These are phyloP conservation scores for Pristis pectinata DNA, from an alignment of 2,797 vertebrate species.

Conservation along the genomic window DNA sequence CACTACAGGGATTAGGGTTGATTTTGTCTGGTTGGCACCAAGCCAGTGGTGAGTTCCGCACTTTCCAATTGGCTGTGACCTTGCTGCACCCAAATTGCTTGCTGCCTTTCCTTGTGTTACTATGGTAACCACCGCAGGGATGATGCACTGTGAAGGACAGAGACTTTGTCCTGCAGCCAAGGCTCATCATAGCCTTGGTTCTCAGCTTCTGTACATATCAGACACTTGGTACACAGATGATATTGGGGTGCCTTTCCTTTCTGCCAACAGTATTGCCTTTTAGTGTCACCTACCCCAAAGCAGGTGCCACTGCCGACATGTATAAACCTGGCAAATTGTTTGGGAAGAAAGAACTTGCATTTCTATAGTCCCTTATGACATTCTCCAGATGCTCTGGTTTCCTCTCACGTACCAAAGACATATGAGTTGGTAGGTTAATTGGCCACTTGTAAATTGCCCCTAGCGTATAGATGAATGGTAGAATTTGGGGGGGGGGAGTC, in stretches of 20 bases:
- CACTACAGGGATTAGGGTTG: not conserved
- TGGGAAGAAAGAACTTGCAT: too few relatives aligned
- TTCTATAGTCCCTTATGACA: too few relatives aligned
- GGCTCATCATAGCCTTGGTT: too few relatives aligned
- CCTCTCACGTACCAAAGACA: too few relatives aligned
- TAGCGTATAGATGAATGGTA: too few relatives aligned
- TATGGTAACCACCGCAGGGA: not conserved
- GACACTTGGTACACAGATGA: too few relatives aligned
- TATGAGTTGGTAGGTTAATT: too few relatives aligned
- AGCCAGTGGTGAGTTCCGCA: not conserved
- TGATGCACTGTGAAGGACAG: not conserved
- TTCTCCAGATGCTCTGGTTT: too few relatives aligned
- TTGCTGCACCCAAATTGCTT: not conserved
- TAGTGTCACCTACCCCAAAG: not conserved
- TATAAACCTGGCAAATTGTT: too few relatives aligned
- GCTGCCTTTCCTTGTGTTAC: not conserved
- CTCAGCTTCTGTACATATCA: not conserved
- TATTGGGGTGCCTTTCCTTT: not conserved
- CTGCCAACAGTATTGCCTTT: not conserved
- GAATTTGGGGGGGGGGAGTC: too few relatives aligned
- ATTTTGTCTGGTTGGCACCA: not conserved
- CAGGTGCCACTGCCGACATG: too few relatives aligned
- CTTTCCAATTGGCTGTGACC: not conserved
- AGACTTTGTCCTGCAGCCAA: not conserved
- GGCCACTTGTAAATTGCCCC: too few relatives aligned